Conservation (phyloP, 1,140 invertebrate genomes). For the Acromyrmex charruanus region DNA sequence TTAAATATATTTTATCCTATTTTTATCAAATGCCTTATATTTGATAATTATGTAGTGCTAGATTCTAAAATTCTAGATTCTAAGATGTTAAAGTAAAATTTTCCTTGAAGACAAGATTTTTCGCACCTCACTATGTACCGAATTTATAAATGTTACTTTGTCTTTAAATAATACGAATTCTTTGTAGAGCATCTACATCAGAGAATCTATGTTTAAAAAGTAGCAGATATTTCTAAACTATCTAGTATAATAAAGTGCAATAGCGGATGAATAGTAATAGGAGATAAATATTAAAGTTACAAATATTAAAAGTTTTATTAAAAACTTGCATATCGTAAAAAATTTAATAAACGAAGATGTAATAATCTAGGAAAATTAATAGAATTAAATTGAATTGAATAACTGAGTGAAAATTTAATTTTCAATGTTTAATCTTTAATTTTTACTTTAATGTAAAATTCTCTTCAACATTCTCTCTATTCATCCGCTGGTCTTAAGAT, state of each 20-base stretch:
- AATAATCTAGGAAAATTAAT: neutral
- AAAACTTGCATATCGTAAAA: neutral
- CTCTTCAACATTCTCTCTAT: neutral
- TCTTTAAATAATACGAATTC: neutral
- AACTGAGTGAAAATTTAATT: neutral
- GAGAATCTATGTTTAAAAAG: conserved; percentile 16
- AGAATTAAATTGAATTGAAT: neutral
- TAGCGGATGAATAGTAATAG: conserved; percentile 33
- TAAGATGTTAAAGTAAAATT: neutral
- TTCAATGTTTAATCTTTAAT: neutral
- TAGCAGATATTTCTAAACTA: conserved; percentile 22
- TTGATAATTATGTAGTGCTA: neutral
- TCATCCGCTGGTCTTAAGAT: conserved; percentile 14
- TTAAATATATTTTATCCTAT: neutral
- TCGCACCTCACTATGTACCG: neutral
- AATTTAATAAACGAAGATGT: neutral
- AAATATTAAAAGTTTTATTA: conserved; percentile 2
- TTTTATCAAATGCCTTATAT: neutral
- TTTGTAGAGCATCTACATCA: neutral
- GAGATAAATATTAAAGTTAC: conserved; percentile 4
- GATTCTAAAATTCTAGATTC: neutral
- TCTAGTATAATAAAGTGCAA: conserved; percentile 22
- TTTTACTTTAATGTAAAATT: neutral
- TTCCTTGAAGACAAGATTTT: neutral
- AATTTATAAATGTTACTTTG: neutral